A percentile compares a stretch with the other conserved stretches of the same genome.
Evolutionary conservation across 2,888 invertebrate genomes (phyloP).

Genomic region (Drosophila kanekoi): DNA sequence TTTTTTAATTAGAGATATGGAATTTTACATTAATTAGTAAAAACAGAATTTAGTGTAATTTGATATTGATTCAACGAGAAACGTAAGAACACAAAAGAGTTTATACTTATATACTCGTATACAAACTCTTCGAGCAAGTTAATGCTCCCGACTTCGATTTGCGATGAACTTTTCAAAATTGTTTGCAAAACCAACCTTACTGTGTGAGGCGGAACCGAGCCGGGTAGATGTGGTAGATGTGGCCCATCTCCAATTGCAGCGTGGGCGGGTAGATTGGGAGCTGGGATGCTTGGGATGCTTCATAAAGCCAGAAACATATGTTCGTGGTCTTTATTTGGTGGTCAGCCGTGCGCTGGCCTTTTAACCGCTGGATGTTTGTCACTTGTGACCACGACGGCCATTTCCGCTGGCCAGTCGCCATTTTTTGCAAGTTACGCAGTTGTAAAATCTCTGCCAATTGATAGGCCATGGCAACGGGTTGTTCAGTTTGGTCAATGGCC

Average conservation of each 20-base stretch:
- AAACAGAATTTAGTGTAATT: no score
- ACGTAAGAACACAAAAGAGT: no score
- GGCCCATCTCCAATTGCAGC: neutral
- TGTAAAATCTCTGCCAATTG: slow-evolving; percentile 67
- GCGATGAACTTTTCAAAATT: no score
- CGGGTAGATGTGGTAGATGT: neutral
- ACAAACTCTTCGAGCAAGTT: no score
- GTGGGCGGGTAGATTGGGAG: neutral
- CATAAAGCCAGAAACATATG: slow-evolving; percentile 73
- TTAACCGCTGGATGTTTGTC: slow-evolving; percentile 76
- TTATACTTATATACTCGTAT: no score
- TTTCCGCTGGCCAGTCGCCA: slow-evolving; percentile 62
- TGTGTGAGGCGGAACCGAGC: neutral
- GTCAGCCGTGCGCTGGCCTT: slow-evolving; percentile 53
- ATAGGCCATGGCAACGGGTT: slow-evolving; percentile 43
- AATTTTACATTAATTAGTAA: no score
- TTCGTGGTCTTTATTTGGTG: slow-evolving; percentile 83
- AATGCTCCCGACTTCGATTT: no score
- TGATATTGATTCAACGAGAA: no score
- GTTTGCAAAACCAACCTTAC: no score
- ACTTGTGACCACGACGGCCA: slow-evolving; percentile 72
- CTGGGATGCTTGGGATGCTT: neutral
- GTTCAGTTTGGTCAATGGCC: slow-evolving; percentile 44
- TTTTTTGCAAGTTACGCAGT: slow-evolving; percentile 47
- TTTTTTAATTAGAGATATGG: no score